Base-by-base conservation (phyloP, 2,888 invertebrate species). In the Ophion ventricosus region DNA sequence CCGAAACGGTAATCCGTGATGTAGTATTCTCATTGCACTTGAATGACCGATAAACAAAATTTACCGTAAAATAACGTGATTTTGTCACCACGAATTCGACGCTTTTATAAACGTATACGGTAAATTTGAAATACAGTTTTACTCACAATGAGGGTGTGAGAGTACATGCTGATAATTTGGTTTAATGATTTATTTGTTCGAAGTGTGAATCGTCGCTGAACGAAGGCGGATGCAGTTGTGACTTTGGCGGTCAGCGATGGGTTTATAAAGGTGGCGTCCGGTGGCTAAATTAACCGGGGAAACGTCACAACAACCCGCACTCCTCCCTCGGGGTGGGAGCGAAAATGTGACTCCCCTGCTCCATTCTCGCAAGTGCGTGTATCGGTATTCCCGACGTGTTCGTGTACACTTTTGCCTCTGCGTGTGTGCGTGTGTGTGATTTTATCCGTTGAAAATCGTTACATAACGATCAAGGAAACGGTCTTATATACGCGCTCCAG, bases 221-320 rank as follows among this genome's bases (percentile, higher is more conserved):
- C 89, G 90, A 90, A 87, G 78, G 91, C 87, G 87, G 90, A 90
- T 88, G 90, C 91, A 91, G 88, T 91, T 92, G 91, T 92, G 93
- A 86, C 88, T 91, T 88, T 88, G 86, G 78, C 85, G 86, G 87
- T 87, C 86, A 89, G 88, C 89, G 88, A 89, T 91, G 91, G 90
- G 91, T 90, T 93, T 93, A 93, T 93, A 93, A 93, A 93, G 93
- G 91, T 91, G 89, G 88, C 77, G 84, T 73, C 87, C 83, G 87
- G 89, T 89, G 87, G 88, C 91, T 91, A 92, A 92, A 92, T 89
- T 87, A 90, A 88, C 90, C 89, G 87, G 90, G 90, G 88, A 90
- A 89, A 89, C 56, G 81, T 66, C 59, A 59, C 63, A 82, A 79
- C 54, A 82, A 79, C 54, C 61, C 75, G 59, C 73, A 11, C 54